Conservation (phyloP, 2,888 invertebrate genomes). For the Lucinisca nassula region DNA sequence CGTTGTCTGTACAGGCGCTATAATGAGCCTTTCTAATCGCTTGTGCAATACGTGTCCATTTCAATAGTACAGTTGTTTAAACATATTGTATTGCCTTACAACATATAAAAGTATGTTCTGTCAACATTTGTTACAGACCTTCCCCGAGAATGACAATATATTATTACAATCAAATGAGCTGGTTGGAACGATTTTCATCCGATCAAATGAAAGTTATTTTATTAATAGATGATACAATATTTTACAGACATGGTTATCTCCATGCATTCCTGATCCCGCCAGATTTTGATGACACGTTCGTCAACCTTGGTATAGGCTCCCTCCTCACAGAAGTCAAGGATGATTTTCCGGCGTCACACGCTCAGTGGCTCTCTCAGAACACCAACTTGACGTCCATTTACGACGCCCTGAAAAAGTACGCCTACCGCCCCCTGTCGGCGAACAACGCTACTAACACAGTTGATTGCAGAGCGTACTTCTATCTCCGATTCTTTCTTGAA, state of each 20-base stretch:
- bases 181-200: no score
- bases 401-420: constrained; percentile 77
- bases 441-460: constrained; percentile 74
- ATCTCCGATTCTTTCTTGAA: constrained; percentile 77
- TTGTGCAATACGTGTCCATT: no score
- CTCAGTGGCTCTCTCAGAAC: constrained; percentile 74
- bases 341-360: constrained; percentile 68
- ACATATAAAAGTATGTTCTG: no score
- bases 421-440: constrained; percentile 76
- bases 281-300: constrained; percentile 83
- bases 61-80: no score
- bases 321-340: constrained; percentile 67
- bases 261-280: constrained; percentile 79
- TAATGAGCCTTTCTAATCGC: no score
- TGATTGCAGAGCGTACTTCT: constrained; percentile 80
- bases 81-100: no score
- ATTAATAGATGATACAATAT: no score
- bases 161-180: no score
- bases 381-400: constrained; percentile 76
- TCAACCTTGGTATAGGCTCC: constrained; percentile 80
- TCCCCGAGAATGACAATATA: no score
- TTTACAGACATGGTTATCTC: background rate
- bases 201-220: no score
- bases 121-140: no score
- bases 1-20: no score